Conservation (phyloP, 2,797 vertebrate genomes). For the Mallotus villosus region DNA sequence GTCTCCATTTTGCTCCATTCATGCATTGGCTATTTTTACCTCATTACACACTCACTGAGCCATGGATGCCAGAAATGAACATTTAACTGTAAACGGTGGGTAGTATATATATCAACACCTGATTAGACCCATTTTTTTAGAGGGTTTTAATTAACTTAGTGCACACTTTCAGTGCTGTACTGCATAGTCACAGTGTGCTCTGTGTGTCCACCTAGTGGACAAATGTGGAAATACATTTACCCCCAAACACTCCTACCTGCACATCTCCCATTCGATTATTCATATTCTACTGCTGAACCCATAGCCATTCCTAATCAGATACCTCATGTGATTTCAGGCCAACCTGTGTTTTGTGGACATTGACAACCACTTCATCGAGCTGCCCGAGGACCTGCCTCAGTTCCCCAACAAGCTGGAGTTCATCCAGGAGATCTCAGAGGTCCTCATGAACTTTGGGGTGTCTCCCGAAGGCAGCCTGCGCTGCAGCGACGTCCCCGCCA, state of each 20-base stretch:
- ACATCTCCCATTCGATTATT: background rate
- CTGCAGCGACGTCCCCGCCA: conserved; percentile 84
- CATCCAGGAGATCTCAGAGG: conserved; percentile 96
- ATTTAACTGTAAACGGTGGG: background rate
- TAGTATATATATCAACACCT: background rate
- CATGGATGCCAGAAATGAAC: background rate
- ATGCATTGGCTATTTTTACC: background rate
- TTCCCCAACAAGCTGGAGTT: conserved; percentile 99
- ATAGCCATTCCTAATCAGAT: background rate
- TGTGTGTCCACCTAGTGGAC: conserved; percentile 18
- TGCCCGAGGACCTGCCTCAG: conserved; percentile 96
- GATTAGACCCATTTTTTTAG: background rate
- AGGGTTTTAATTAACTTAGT: no score
- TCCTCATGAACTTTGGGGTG: conserved; percentile 89
- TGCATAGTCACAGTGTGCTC: background rate
- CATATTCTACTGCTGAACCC: background rate
- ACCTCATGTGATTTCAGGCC: conserved; percentile 74
- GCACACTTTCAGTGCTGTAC: background rate
- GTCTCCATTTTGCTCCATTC: conserved; percentile 9
- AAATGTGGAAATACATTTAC: background rate
- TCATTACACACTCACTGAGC: no score
- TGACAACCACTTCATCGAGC: conserved; percentile 97
- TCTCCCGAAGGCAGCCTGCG: conserved; percentile 89
- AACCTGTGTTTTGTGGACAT: conserved; percentile 99
- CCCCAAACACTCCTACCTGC: background rate